These are phyloP conservation scores for Henricia sp. DNA, from an alignment of 53 echinoderm and acorn worm species.

Conservation along the genomic window DNA sequence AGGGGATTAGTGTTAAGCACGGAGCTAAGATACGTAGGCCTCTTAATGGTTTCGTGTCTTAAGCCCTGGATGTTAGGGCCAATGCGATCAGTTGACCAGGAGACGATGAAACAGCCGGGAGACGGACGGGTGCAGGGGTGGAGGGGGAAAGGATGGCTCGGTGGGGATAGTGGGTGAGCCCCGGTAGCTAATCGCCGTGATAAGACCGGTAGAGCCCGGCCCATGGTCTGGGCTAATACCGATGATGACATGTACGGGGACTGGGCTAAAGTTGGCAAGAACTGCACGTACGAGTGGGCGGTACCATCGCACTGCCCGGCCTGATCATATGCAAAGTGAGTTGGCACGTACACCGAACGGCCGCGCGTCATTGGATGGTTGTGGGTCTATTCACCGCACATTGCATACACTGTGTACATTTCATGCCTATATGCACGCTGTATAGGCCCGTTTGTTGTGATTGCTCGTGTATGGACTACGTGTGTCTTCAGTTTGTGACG, in stretches of 20 bases:
- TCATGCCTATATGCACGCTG: background rate
- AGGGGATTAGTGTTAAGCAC: conserved; percentile 36
- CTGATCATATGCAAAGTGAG: conserved; percentile 65
- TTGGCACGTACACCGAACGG: conserved; percentile 33
- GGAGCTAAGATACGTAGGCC: too few relatives aligned
- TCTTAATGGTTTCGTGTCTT: conserved; percentile 23
- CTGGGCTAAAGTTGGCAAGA: background rate
- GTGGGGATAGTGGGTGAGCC: background rate
- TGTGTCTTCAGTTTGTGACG: conserved; percentile 25
- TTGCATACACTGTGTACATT: background rate
- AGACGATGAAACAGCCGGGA: conserved; percentile 16
- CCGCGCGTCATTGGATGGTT: conserved; percentile 38
- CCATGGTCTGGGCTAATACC: background rate
- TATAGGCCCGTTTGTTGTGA: background rate
- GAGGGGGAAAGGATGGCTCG: background rate
- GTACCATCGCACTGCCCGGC: conserved; percentile 50
- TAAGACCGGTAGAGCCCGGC: conserved; percentile 5
- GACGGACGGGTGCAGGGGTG: background rate
- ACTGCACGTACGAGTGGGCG: conserved; percentile 48
- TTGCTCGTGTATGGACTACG: background rate
- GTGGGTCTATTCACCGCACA: conserved; percentile 19
- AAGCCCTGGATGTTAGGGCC: conserved; percentile 41
- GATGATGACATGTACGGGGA: conserved; percentile 22
- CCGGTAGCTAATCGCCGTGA: background rate
- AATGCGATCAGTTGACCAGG: conserved; percentile 45